Base-by-base conservation (phyloP, 2,113 vertebrate species). In the Trogon melanurus region DNA sequence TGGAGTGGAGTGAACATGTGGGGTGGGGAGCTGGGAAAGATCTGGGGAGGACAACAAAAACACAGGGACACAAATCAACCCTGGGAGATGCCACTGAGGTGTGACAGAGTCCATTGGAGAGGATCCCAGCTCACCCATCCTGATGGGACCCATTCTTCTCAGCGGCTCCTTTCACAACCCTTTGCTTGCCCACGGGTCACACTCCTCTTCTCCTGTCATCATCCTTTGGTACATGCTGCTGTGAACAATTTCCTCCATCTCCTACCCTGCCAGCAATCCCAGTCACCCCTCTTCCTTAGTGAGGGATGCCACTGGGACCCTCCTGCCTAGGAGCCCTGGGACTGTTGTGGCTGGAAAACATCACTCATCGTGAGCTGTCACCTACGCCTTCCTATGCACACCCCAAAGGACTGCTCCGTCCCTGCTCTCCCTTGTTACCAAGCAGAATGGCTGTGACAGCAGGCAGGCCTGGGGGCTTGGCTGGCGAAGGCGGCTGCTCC, bases 11-110 rank as follows among this genome's bases (percentile, higher is more conserved):
- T 95, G 94, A 87, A 92, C 81, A 38, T 96, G 90, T 94, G 91
- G 95, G 97, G 84, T 88, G 74, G 87, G 96, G 95, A 96, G 92
- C 94, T 94, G 94, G 95, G 94, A 36, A 94, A 89, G 11, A 97
- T 91, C 87, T 97, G 95, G 91, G 95, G 79, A 92, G 93, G 82
- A 93, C 89, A 21, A 96, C 95, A 95, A 81, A 88, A 73, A 94
- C 58, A 88, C 85, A 94, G 85, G 94, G 51, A 88, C 73, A 97
- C 13, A 2, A 76, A 38, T 94, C 94, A 91, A 87, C 45, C 58
- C 13, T 0, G 7, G 34, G 62, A 91, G 86, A 70, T 23, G 69
- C 5, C 67, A 45, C 18, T 1, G 32, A 53, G 83, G 62, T 0
- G 1, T 4, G 84, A 34, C 45, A 70, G 71, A 76, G 61, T 51